phyloP scores from a whole-genome alignment of 2,797 vertebrate genomes.

The Etheostoma perlongum region DNA sequence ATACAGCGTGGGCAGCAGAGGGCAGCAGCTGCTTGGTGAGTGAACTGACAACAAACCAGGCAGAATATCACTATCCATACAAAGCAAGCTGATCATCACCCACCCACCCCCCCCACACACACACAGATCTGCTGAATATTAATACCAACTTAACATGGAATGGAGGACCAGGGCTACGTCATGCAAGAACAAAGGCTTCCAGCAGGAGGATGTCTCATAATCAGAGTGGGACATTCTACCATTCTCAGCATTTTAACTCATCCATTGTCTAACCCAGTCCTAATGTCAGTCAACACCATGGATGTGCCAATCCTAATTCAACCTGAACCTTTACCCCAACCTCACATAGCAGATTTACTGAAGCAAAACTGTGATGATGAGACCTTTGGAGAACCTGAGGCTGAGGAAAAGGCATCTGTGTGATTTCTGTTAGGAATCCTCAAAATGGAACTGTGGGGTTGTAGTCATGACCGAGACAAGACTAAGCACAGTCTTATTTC shows the following conservation, averaged over 20 bases:
- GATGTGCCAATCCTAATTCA: neutral
- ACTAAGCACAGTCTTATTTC: neutral
- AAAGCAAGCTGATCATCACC: constrained; percentile 16
- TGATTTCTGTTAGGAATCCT: neutral
- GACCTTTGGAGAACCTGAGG: neutral
- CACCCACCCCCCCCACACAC: constrained; percentile 2
- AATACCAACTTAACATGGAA: constrained; percentile 61
- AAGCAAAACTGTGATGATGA: neutral
- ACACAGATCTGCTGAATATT: constrained; percentile 56
- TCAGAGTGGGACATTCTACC: constrained; percentile 4
- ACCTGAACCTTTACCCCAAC: neutral
- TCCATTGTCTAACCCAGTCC: neutral
- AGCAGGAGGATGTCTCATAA: constrained; percentile 29
- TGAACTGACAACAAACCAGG: constrained; percentile 12
- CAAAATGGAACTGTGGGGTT: too few relatives aligned
- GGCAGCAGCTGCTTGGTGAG: constrained; percentile 44
- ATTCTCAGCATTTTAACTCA: neutral
- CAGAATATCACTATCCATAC: constrained; percentile 12
- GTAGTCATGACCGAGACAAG: neutral
- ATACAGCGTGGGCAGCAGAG: constrained; percentile 45
- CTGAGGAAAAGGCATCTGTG: neutral
- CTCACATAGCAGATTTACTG: neutral
- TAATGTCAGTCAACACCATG: neutral
- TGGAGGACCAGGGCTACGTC: constrained; percentile 57
- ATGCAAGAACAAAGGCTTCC: constrained; percentile 54